Evolutionary conservation across 2,888 invertebrate species (phyloP).

Genomic region (Oscheius sp.): DNA sequence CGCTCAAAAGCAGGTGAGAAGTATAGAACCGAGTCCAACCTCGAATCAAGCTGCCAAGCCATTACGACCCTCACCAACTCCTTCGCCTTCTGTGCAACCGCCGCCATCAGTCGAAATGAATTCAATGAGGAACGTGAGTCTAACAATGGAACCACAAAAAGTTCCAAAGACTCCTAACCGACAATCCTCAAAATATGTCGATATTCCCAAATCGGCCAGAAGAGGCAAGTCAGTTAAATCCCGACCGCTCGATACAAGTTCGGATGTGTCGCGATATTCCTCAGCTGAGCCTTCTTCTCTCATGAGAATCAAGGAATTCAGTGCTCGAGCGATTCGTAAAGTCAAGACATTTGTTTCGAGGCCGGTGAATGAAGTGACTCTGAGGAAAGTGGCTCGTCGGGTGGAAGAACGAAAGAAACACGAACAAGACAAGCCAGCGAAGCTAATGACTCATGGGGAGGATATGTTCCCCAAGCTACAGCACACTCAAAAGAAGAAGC

Average conservation of each 20-base stretch:
- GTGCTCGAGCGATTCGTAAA: constrained; percentile 7
- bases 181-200: not conserved
- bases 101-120: not conserved
- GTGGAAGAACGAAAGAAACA: constrained; percentile 1
- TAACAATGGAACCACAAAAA: not conserved
- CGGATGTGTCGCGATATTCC: not conserved
- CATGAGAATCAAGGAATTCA: constrained; percentile 4
- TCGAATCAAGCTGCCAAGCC: too few species aligned
- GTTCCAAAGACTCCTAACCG: not conserved
- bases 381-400: constrained; percentile 8
- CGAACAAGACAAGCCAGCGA: not conserved
- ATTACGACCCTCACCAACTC: not conserved
- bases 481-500: not conserved
- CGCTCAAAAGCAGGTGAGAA: not conserved
- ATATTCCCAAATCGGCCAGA: too few species aligned
- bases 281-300: not conserved
- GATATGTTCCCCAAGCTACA: constrained; percentile 20
- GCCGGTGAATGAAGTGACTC: constrained; percentile 11
- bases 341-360: constrained; percentile 26
- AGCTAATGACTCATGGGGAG: constrained; percentile 13
- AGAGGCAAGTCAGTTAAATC: too few species aligned
- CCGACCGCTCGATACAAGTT: not conserved
- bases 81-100: not conserved
- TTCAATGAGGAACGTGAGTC: not conserved
- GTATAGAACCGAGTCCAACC: not conserved